Base-by-base conservation (phyloP, 1,140 invertebrate species). In the Drosophila insularis region DNA sequence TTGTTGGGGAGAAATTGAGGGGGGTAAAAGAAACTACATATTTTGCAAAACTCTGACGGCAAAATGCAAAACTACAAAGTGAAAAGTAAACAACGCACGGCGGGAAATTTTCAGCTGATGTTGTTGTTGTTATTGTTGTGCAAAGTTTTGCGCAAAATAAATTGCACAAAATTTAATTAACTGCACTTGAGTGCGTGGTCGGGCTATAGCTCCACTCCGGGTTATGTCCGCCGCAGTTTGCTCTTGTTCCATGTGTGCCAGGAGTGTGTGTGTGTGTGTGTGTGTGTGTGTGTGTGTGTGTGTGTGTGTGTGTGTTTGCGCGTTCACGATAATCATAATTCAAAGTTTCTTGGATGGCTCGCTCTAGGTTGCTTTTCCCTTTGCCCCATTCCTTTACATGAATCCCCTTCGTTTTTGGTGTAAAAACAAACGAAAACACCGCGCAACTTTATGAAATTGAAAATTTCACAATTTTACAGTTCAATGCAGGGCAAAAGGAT, bases 141-240 rank as follows among this genome's bases (percentile, higher is more conserved):
- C 63, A 87, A 85, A 85, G 74, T 87, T 85, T 81, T 81, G 78
- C 74, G 68, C 82, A 86, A 78, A 82, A 89, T 89, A 86, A 86
- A 86, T 86, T 86, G 82, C 84, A 68, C 75, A 86, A 86, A 86
- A 86, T 89, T 86, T 89, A 86, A 86, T 86, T 86, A 86, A 86
- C 82, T 86, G 82, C 82, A 89, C 84, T 86, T 86, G 75, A 86
- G 82, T 82, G 82, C 79, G 74, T 75, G 64, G 78, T 74, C 58
- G 40, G 73, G 66, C 64, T 23, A 59, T 10, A 19, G 32, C 2
- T 19, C 10, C n/a, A 31, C 17, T 14, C 6, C 10, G 31, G 10
- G 37, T 56, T 55, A 67, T 80, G 81, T 85, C 70, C 67, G 71
- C 71, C 78, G 74, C 78, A 85, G 70, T 67, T 43, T 54, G 50